Evolutionary conservation across 2,888 invertebrate genomes (phyloP), one percentile per base, ranked within the genome.

Genomic region (Himalopsyche kuldschensis): DNA sequence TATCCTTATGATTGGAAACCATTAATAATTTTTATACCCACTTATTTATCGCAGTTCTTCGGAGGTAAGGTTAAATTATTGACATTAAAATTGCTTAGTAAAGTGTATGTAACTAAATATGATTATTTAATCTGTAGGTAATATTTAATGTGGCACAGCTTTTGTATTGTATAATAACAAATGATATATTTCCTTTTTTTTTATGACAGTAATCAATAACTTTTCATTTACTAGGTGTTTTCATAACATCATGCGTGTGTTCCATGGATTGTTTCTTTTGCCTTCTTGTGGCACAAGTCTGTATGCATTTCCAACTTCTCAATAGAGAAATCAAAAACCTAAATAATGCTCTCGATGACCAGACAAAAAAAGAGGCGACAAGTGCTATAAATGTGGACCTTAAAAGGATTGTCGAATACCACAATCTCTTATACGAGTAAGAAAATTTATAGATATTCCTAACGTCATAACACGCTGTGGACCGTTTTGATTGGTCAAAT

Each of bases 231-330:
- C 10, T 35, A 35, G 35, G 35, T 8, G 35, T 35, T 35, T 35
- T 35, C 8, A 35, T 35, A 11, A 32, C 32, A 10, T 20, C 20
- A 5, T 8, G 78, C 6, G 15, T 82, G 0, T n/a, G 31, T 3
- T 27, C 32, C 11, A 24, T 4, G n/a, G 82, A 82, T 15, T 79
- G 82, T 31, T 75, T 82, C 8, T 79, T 82, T 55, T 82, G 79
- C 15, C 20, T 82, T 20, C 75, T 82, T 15, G 79, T 82, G 0
- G 41, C 79, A 4, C 82, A 82, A 20, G 69, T 82, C 5, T 79
- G 79, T 31, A 78, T 79, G 69, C 82, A 82, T 11, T 79, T 77
- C 41, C 75, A 79, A 32, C 27, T 82, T 17, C 78, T 82, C 4
- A 78, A 79, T 0, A 55, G 15, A 17, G 24, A 69, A 10, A 82